Base-by-base conservation (phyloP, 2,113 vertebrate species). In the Limnothrissa miodon region DNA sequence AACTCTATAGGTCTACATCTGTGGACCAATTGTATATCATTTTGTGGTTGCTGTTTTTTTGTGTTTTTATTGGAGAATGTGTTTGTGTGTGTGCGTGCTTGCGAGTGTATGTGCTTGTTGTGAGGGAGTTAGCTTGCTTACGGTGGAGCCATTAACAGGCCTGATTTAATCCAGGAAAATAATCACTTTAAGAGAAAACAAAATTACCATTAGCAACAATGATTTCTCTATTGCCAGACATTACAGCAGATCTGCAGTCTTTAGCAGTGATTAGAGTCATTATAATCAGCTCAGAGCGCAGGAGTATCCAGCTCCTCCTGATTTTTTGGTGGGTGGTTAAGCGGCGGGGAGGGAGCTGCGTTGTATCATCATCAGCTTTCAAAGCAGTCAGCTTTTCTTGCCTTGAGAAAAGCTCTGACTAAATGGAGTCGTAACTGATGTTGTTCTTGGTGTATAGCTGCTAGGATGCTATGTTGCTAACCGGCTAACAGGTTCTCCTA, bases 251-350 rank as follows among this genome's bases (percentile, higher is more conserved):
- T 89, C 89, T 86, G 84, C 87, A 80, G 83, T 82, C 83, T 90
- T 92, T 87, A 89, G 81, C 88, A 79, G 86, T 89, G 87, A 93
- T 93, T 91, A 90, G 90, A 85, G 83, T 91, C 90, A 88, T 92
- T 92, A 88, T 81, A 81, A 85, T 91, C 86, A 85, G 82, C 85
- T 86, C 81, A 84, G 90, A 86, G 86, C 86, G 84, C 29, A 11
- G 59, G 25, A 74, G 25, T 39, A 36, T 74, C 33, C 70, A 44
- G 45, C 36, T 48, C 42, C 46, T 66, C 51, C 6, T 62, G 78
- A 70, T 46, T n/a, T 53, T n/a, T n/a, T n/a, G n/a, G n/a, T 25
- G 56, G 62, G 45, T 11, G 53, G n/a, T n/a, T n/a, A n/a, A n/a
- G n/a, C n/a, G n/a, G n/a, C n/a, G n/a, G n/a, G n/a, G n/a, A n/a